Base-by-base conservation (phyloP, 2,113 vertebrate genomes). In the Proterorhinus semilunaris region DNA sequence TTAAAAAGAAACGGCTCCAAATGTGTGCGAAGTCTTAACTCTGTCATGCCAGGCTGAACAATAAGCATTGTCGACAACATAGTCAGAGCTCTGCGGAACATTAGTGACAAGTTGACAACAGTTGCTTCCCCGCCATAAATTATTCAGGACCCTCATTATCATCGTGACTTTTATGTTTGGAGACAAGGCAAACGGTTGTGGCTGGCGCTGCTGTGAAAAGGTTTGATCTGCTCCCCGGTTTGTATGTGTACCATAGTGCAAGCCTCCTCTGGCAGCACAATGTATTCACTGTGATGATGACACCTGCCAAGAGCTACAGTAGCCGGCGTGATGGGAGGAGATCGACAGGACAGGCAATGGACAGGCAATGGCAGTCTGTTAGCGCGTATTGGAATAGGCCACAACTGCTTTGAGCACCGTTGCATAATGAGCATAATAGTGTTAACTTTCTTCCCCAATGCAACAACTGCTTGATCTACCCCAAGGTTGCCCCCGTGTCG, bases 71-170 rank as follows among this genome's bases (percentile, higher is more conserved):
- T 10, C 52, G 69, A 65, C 46, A 62, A 65, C 45, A 62, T 17
- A 64, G 53, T 61, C 16, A 69, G 21, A 74, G 55, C 66, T 11
- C 16, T 53, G 55, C 17, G 53, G 10, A 21, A 64, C 68, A 49
- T 52, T 59, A 71, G 9, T 69, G 63, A 76, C 57, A 65, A 36
- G 27, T 36, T 36, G 27, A 62, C 69, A 58, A 53, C 9, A 13
- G 21, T 43, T n/a, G 46, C 61, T 69, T 75, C 61, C 65, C 47
- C 63, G 3, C 13, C n/a, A 54, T 88, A 46, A 76, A 80, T 84
- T 49, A 84, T 80, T 62, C 59, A 76, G 52, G 12, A 10, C 16
- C 11, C 9, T 75, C 49, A 64, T 84, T 75, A 69, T 74, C 64
- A 72, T 63, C 15, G 53, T 5, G 42, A 68, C 50, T 58, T 82